Percentiles rank a stretch among this genome's conserved stretches.
phyloP scores from a whole-genome alignment of 2,113 vertebrate species.

The Corapipo altera region DNA sequence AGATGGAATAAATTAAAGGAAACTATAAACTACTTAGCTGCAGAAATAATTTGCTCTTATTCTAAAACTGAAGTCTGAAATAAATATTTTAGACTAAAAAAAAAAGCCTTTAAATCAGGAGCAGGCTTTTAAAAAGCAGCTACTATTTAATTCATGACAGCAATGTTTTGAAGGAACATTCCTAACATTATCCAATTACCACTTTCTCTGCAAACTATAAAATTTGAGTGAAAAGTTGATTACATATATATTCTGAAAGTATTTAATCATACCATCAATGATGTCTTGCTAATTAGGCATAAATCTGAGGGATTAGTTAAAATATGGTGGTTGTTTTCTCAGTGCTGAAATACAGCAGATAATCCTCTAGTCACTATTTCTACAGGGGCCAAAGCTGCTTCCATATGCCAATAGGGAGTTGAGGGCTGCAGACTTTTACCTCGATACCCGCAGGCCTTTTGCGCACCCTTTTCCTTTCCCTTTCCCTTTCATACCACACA shows the following conservation, averaged over 20 bases:
- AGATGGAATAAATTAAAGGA: conserved; percentile 44
- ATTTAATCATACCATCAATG: not conserved
- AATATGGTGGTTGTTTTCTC: not conserved
- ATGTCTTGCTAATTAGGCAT: not conserved
- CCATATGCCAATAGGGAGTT: rapidly evolving
- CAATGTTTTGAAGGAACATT: not conserved
- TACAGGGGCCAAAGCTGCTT: not conserved
- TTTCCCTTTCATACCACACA: not conserved
- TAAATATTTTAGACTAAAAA: conserved; percentile 1
- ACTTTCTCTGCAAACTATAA: not conserved
- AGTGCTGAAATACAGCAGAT: not conserved
- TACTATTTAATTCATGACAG: not conserved
- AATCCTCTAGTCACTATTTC: not conserved
- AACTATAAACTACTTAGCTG: not conserved
- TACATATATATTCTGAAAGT: not conserved
- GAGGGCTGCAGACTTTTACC: not conserved
- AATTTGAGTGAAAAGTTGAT: conserved; percentile 27
- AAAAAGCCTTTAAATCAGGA: not conserved
- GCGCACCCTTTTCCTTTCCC: not conserved
- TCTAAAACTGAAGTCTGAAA: not conserved
- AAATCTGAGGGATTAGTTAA: not conserved
- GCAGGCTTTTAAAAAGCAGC: not conserved
- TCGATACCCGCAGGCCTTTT: not conserved
- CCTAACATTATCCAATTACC: not conserved
- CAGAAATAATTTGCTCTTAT: not conserved